phyloP scores from a whole-genome alignment of 2,113 vertebrate species.

The Phyllostomus hastatus region DNA sequence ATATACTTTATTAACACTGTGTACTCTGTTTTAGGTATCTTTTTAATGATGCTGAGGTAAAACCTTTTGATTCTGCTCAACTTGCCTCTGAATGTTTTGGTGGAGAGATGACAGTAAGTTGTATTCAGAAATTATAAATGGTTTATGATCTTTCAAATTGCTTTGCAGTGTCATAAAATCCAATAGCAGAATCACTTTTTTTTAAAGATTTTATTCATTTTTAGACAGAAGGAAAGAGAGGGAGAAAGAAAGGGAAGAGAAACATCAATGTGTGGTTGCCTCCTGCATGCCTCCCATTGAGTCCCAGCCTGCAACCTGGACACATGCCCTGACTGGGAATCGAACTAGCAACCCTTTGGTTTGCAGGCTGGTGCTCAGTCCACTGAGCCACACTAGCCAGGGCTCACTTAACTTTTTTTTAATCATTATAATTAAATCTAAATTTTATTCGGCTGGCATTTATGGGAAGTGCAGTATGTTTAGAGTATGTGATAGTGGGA shows the following conservation, averaged over 20 bases:
- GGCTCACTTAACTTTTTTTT: not conserved
- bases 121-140: slow-evolving; percentile 41
- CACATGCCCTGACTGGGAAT: too few relatives aligned
- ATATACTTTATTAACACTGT: not conserved
- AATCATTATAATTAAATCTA: not conserved
- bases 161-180: not conserved
- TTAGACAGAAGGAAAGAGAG: too few relatives aligned
- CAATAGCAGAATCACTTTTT: not conserved
- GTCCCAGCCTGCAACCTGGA: too few relatives aligned
- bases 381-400: too few relatives aligned
- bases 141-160: not conserved
- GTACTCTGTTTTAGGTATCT: slow-evolving; percentile 89
- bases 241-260: too few relatives aligned
- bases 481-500: not conserved
- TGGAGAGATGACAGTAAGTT: slow-evolving; percentile 97
- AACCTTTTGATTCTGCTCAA: slow-evolving; percentile 98
- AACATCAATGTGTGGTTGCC: too few relatives aligned
- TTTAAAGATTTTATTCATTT: too few relatives aligned
- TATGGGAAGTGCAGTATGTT: not conserved
- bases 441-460: not conserved
- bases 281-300: too few relatives aligned
- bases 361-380: too few relatives aligned
- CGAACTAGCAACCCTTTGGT: too few relatives aligned
- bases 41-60: slow-evolving; percentile 98
- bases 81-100: slow-evolving; percentile 98